Evolutionary conservation across 2,797 vertebrate genomes (phyloP).

Genomic region (Melanogrammus aeglefinus): DNA sequence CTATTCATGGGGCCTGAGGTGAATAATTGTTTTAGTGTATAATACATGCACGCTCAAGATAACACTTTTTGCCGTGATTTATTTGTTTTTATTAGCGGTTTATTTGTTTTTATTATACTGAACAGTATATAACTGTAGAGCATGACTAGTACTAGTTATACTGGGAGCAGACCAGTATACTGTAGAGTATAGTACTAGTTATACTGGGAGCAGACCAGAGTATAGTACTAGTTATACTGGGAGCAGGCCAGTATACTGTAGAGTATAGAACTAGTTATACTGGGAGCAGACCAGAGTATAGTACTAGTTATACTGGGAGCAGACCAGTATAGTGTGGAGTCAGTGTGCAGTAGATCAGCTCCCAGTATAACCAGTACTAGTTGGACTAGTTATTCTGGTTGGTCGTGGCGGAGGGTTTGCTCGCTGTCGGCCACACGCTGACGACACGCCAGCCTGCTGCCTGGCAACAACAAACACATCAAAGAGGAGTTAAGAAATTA

Average conservation of each 20-base stretch:
- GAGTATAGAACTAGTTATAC: neutral
- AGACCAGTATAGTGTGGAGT: neutral
- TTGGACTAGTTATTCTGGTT: neutral
- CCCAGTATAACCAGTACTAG: neutral
- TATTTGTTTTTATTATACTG: too few species aligned
- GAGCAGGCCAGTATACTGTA: neutral
- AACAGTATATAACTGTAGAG: neutral
- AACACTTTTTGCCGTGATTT: too few species aligned
- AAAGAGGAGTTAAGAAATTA: constrained; percentile 27
- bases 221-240: neutral
- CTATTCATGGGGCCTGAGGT: too few species aligned
- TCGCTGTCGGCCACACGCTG: neutral
- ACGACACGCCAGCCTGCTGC: neutral
- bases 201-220: neutral
- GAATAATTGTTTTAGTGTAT: too few species aligned
- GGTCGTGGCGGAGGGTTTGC: neutral
- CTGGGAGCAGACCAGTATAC: neutral
- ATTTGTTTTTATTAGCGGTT: too few species aligned
- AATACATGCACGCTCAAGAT: too few species aligned
- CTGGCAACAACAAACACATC: constrained; percentile 22
- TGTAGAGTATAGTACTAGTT: neutral
- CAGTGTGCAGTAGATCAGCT: too few species aligned
- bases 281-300: neutral
- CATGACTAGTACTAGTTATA: neutral
- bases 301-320: neutral